Conservation (phyloP, 2,888 invertebrate species). For the Tanytarsus gracilentus region DNA sequence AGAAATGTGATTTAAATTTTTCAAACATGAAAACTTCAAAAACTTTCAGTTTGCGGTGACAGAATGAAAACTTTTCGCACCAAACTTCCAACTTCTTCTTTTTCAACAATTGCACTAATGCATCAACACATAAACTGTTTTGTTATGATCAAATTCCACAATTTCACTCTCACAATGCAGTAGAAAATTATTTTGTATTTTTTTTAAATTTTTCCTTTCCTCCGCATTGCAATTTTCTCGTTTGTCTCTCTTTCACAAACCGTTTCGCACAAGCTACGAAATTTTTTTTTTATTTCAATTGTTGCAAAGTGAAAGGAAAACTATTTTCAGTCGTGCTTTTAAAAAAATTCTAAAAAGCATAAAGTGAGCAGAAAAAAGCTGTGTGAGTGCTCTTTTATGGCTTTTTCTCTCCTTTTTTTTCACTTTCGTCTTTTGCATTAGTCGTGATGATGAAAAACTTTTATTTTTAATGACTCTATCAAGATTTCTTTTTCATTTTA, state of each 20-base stretch:
- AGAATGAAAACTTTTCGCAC: no score
- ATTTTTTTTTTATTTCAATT: background rate
- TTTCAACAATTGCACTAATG: no score
- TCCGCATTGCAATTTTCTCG: background rate
- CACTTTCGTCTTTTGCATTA: background rate
- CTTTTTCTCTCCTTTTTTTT: background rate
- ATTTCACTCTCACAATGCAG: no score
- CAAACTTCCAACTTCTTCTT: no score
- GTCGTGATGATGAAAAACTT: no score
- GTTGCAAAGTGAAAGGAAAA: background rate
- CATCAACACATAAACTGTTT: no score
- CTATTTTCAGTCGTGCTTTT: background rate
- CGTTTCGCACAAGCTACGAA: background rate
- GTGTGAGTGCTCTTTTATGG: background rate
- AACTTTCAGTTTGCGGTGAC: no score
- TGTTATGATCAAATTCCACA: no score
- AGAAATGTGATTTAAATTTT: no score
- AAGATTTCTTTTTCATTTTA: no score
- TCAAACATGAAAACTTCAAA: no score
- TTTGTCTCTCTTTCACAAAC: background rate
- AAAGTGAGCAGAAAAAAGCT: background rate
- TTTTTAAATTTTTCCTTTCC: background rate
- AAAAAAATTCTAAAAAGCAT: background rate
- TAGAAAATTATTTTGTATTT: background rate
- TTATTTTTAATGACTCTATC: no score